Percentiles rank a stretch among this genome's conserved stretches.
phyloP scores from a whole-genome alignment of 2,113 vertebrate genomes.

The Cephalopholis sonnerati region DNA sequence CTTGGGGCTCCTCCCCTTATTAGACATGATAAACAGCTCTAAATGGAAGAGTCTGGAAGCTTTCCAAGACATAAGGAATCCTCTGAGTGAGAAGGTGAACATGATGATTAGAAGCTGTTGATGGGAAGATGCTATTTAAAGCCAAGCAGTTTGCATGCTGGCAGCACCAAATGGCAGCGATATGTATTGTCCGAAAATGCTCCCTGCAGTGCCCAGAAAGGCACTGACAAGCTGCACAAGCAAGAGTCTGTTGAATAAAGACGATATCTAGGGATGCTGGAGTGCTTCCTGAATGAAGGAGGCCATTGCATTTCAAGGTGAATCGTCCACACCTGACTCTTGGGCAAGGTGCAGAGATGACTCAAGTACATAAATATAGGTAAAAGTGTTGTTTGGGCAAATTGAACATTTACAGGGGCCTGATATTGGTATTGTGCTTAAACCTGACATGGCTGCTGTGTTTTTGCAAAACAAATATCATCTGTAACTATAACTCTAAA shows the following conservation, averaged over 20 bases:
- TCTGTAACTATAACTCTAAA: too few relatives aligned
- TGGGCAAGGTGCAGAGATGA: neutral
- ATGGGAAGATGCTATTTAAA: neutral
- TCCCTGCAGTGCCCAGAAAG: neutral
- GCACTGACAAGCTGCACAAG: neutral
- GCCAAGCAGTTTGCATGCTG: neutral
- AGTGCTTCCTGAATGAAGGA: neutral
- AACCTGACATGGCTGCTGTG: too few relatives aligned
- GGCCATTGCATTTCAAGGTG: neutral
- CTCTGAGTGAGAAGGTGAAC: neutral
- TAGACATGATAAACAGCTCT: conserved; percentile 87
- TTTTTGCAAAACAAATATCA: too few relatives aligned
- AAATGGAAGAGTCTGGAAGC: conserved; percentile 73
- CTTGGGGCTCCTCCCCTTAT: conserved; percentile 82
- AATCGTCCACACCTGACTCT: neutral
- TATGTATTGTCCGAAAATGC: neutral
- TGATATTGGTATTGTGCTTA: neutral
- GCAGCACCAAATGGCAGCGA: neutral
- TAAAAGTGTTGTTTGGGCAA: neutral
- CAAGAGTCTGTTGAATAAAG: neutral
- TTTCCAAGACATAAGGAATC: conserved; percentile 73
- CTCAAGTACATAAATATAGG: neutral
- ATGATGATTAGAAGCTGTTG: neutral
- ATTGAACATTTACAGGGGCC: neutral
- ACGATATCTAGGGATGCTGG: neutral